Evolutionary conservation across 2,888 invertebrate species (phyloP).

Genomic region (Julus scanicus): DNA sequence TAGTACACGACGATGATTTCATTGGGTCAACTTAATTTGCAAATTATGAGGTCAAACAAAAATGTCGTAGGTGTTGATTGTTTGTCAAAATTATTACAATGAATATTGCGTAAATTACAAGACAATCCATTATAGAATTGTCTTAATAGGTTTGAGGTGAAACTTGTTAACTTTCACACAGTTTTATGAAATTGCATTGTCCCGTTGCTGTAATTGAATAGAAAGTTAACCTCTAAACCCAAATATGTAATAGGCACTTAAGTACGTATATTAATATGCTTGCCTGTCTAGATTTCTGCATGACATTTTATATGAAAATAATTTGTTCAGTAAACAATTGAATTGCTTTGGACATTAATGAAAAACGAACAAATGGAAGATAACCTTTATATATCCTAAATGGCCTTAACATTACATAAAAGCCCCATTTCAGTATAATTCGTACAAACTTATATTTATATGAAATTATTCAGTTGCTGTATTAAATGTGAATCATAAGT

Average conservation of each 20-base stretch:
- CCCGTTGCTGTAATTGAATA: background rate
- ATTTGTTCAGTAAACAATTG: background rate
- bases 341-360: background rate
- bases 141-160: constrained; percentile 13
- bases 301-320: constrained; percentile 8
- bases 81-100: background rate
- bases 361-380: background rate
- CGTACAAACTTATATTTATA: too few species aligned
- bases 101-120: background rate
- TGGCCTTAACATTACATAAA: too few species aligned
- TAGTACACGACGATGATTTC: background rate
- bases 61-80: constrained; percentile 23
- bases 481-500: too few species aligned
- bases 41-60: background rate
- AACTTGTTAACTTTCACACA: constrained; percentile 13
- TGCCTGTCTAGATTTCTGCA: background rate
- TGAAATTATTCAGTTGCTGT: too few species aligned
- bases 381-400: background rate
- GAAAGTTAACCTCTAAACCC: constrained; percentile 38
- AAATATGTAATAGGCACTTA: background rate
- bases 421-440: too few species aligned
- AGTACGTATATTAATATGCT: background rate
- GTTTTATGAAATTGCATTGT: constrained; percentile 43
- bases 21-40: background rate
- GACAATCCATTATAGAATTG: background rate